These are phyloP conservation scores for Podargus strigoides DNA, from an alignment of 2,797 vertebrate species.

Conservation along the genomic window DNA sequence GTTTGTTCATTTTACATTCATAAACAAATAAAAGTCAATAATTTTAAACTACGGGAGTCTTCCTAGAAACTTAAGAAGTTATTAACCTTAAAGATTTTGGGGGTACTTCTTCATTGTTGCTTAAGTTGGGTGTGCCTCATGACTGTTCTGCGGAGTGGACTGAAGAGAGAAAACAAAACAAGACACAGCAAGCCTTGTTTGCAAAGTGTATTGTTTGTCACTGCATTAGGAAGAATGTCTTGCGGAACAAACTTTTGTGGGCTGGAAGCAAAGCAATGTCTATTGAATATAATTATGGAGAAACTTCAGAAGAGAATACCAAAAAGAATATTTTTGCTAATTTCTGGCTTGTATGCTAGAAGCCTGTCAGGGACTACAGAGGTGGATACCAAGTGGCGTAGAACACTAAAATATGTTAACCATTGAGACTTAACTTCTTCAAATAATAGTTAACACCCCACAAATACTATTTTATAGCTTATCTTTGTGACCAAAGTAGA, in stretches of 20 bases:
- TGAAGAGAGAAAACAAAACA: neutral
- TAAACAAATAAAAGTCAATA: neutral
- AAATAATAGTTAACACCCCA: neutral
- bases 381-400: neutral
- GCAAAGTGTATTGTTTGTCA: neutral
- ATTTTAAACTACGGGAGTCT: neutral
- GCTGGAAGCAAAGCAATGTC: neutral
- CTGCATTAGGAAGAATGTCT: neutral
- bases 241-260: neutral
- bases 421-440: fast-evolving
- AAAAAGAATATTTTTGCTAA: neutral
- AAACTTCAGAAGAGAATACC: neutral
- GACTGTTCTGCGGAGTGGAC: neutral
- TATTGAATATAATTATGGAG: neutral
- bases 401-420: neutral
- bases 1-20: neutral
- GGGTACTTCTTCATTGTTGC: neutral
- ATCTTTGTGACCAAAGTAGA: neutral
- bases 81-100: neutral
- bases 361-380: neutral
- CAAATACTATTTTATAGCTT: neutral
- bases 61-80: neutral
- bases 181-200: neutral
- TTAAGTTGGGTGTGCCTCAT: neutral
- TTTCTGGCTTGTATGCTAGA: neutral